phyloP scores from a whole-genome alignment of 1,140 invertebrate species.

The Aphelenchoides fujianensis region DNA sequence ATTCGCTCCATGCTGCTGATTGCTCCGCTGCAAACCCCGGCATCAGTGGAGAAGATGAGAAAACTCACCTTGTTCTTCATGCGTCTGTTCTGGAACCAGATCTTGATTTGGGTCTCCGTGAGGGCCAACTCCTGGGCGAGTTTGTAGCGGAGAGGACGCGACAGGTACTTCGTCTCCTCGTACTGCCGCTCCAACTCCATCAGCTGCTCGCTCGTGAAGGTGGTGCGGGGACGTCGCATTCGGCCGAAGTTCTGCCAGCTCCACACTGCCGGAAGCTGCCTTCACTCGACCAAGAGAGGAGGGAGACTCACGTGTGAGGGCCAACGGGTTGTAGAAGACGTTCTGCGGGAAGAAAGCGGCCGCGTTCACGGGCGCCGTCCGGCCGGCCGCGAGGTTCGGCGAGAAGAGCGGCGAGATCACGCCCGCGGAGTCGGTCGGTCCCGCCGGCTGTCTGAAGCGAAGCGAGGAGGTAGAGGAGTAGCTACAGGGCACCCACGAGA shows the following conservation, averaged over 20 bases:
- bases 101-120: slow-evolving; percentile 76
- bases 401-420: neutral
- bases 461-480: too few relatives aligned
- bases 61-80: neutral
- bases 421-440: neutral
- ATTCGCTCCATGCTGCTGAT: slow-evolving; percentile 19
- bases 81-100: slow-evolving; percentile 72
- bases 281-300: neutral
- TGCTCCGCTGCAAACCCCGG: neutral
- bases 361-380: neutral
- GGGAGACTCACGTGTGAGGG: slow-evolving; percentile 30
- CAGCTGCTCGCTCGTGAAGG: slow-evolving; percentile 93
- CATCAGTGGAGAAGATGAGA: neutral
- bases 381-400: too few relatives aligned
- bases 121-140: slow-evolving; percentile 94
- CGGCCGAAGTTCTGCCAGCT: slow-evolving; percentile 71
- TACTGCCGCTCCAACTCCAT: slow-evolving; percentile 97
- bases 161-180: slow-evolving; percentile 96
- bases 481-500: neutral
- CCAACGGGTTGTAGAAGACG: slow-evolving; percentile 38
- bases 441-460: neutral
- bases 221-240: slow-evolving; percentile 87
- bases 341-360: slow-evolving; percentile 4
- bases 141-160: slow-evolving; percentile 93
- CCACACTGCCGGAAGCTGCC: slow-evolving; percentile 41